Percentiles rank a stretch among this genome's conserved stretches.
phyloP scores from a whole-genome alignment of 2,888 invertebrate species.

The Melipona bicolor region DNA sequence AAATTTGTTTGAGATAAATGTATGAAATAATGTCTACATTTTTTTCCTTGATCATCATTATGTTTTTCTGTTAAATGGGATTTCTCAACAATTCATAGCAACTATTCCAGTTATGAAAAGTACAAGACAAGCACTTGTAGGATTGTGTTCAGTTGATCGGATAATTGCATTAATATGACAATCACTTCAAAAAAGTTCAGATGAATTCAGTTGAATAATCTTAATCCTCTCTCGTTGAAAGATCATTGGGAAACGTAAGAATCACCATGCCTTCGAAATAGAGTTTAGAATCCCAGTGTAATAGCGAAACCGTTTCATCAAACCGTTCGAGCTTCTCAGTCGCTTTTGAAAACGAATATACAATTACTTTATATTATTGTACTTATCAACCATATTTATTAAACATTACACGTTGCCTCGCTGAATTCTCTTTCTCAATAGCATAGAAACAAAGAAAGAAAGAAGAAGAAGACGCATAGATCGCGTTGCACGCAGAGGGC shows the following conservation, averaged over 20 bases:
- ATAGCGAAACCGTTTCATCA: background rate
- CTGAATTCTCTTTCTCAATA: slow-evolving; percentile 8
- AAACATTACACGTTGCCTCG: too few species aligned
- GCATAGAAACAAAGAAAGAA: slow-evolving; percentile 15
- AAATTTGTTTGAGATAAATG: too few species aligned
- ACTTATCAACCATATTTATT: too few species aligned
- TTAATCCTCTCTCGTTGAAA: too few species aligned
- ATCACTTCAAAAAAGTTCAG: background rate
- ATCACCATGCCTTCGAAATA: background rate
- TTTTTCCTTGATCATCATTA: too few species aligned
- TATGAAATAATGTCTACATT: too few species aligned
- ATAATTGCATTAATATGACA: background rate
- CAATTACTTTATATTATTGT: background rate
- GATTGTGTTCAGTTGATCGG: background rate
- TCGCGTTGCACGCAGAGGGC: slow-evolving; percentile 24
- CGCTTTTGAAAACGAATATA: background rate
- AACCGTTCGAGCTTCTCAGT: background rate
- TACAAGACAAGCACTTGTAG: too few species aligned
- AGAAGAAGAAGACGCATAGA: background rate
- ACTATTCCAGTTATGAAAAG: too few species aligned
- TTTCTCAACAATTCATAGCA: too few species aligned
- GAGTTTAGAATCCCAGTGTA: too few species aligned
- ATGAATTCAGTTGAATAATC: background rate
- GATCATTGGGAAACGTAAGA: background rate
- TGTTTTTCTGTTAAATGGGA: too few species aligned